These are phyloP conservation scores for Polypedilum pembai DNA, from an alignment of 1,140 invertebrate genomes.

Conservation along the genomic window DNA sequence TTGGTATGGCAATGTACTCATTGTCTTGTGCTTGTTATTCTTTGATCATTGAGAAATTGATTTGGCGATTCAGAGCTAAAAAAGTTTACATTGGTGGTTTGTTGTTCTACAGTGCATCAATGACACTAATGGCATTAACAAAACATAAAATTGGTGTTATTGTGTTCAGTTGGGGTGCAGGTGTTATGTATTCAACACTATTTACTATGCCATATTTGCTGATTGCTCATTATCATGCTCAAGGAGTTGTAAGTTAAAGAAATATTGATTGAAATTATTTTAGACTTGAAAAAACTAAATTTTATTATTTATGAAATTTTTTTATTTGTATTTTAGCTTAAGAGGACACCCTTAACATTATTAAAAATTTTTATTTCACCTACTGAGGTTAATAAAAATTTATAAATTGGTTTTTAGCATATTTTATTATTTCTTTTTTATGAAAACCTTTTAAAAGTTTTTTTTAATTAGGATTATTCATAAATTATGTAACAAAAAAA, in stretches of 20 bases:
- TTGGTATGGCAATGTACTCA: constrained; percentile 95
- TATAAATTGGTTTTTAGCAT: too few relatives aligned
- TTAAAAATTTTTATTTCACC: too few relatives aligned
- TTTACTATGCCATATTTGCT: constrained; percentile 96
- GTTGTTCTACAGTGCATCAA: constrained; percentile 78
- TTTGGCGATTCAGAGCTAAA: constrained; percentile 73
- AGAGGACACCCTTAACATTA: too few relatives aligned
- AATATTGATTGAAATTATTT: too few relatives aligned
- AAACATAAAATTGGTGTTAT: constrained; percentile 73
- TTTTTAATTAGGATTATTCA: too few relatives aligned
- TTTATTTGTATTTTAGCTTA: too few relatives aligned
- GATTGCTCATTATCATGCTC: constrained; percentile 86
- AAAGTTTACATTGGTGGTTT: constrained; percentile 85
- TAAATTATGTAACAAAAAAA: too few relatives aligned
- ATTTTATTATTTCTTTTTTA: too few relatives aligned
- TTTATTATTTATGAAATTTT: too few relatives aligned
- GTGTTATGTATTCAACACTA: constrained; percentile 93
- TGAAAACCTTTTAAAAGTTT: too few relatives aligned
- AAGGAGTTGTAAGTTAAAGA: constrained; percentile 65
- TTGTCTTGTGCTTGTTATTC: constrained; percentile 91
- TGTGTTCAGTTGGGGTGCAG: constrained; percentile 81
- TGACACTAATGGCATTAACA: constrained; percentile 77
- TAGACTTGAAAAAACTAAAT: too few relatives aligned
- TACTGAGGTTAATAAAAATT: too few relatives aligned
- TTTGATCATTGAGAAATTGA: constrained; percentile 77